Percentiles rank a stretch among this genome's conserved stretches.
phyloP scores from a whole-genome alignment of 2,113 vertebrate genomes.

The Rutilus rutilus region DNA sequence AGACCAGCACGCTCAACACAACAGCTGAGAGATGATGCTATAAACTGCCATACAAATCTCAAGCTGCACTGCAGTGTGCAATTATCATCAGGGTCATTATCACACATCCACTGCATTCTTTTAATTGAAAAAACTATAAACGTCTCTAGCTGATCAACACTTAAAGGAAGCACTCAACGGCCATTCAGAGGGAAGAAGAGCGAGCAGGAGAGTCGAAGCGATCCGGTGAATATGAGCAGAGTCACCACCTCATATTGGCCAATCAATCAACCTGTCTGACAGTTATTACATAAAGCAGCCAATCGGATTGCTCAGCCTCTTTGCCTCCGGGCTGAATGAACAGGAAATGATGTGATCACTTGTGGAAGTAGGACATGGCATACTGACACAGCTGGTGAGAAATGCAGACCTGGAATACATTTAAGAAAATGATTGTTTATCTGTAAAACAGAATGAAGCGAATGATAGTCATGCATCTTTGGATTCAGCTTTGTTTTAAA shows the following conservation, averaged over 20 bases:
- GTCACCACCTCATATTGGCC: conserved; percentile 41
- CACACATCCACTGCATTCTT: conserved; percentile 20
- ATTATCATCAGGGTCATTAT: conserved; percentile 35
- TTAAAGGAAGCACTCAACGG: conserved; percentile 8
- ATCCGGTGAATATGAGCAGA: conserved; percentile 29
- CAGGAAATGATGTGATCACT: conserved; percentile 45
- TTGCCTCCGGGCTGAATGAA: conserved; percentile 34
- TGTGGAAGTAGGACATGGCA: conserved; percentile 17
- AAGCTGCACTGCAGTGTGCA: neutral
- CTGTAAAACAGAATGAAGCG: neutral
- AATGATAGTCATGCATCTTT: conserved; percentile 2
- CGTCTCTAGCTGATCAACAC: neutral
- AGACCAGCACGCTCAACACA: conserved; percentile 14
- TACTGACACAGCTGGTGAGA: conserved; percentile 7
- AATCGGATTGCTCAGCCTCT: conserved; percentile 45
- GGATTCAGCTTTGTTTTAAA: neutral
- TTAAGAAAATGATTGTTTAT: neutral
- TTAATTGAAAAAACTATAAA: conserved; percentile 17
- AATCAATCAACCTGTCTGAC: conserved; percentile 52
- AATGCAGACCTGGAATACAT: neutral
- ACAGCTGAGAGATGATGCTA: conserved; percentile 30
- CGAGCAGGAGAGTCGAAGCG: conserved; percentile 20
- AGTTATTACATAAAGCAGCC: conserved; percentile 48
- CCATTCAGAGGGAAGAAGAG: conserved; percentile 36
- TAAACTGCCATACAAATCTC: conserved; percentile 35